Evolutionary conservation across 2,113 vertebrate species (phyloP).

Genomic region (Plecturocebus donacophilus): DNA sequence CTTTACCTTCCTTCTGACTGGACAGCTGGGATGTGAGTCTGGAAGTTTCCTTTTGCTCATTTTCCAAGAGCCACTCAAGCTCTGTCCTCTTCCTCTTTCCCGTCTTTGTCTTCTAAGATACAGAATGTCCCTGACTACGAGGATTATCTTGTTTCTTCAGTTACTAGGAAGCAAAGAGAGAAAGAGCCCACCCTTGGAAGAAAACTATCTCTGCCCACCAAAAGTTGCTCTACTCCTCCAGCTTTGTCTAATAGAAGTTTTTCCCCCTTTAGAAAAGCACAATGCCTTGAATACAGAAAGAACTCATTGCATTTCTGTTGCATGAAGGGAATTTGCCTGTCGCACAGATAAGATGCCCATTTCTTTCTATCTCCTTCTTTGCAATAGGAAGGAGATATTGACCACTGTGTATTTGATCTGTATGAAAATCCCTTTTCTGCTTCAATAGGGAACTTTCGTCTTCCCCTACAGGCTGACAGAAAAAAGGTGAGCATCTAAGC

Average conservation of each 20-base stretch:
- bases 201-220: not conserved
- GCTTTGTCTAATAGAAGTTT: not conserved
- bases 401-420: not conserved
- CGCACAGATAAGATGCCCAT: not conserved
- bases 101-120: not conserved
- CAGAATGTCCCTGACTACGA: not conserved
- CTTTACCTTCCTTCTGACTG: not conserved
- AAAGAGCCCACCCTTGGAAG: not conserved
- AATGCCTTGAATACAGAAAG: conserved; percentile 12
- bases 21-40: not conserved
- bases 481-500: not conserved
- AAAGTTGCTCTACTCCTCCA: not conserved
- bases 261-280: not conserved
- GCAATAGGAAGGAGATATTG: not conserved
- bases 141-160: conserved; percentile 44
- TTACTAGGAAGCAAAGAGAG: not conserved
- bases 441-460: not conserved
- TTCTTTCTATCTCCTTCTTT: not conserved
- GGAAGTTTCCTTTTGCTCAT: not conserved
- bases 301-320: not conserved
- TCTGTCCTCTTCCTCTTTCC: not conserved
- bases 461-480: not conserved
- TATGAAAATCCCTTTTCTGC: not conserved
- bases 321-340: not conserved
- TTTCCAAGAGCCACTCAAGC: not conserved